Base-by-base conservation (phyloP, 2,888 invertebrate species). In the Agapetus fuscipes region DNA sequence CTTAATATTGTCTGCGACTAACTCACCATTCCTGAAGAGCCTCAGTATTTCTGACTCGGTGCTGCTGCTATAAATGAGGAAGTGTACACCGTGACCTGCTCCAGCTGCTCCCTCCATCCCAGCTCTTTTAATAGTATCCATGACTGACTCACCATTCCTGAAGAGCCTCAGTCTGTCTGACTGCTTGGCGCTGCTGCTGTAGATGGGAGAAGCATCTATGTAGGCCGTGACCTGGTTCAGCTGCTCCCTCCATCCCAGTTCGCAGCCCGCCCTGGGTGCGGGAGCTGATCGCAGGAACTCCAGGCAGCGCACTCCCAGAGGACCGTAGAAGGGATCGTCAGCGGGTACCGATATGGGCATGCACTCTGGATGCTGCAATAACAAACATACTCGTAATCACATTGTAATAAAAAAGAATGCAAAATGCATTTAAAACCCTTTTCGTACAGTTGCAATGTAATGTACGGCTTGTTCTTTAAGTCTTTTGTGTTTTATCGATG, bases 281-380 rank as follows among this genome's bases (percentile, higher is more conserved):
- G 89, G 82, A 0, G 84, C 83, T 7, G 87, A 87, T 1, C 90
- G 70, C 13, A 86, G 71, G 56, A 90, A 90, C 62, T 89, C 88
- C 55, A 90, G 62, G 53, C 90, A 90, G 1, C 75, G 69, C 2
- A 86, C 75, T 1, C 81, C 81, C 15, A 80, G 70, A 0, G 74
- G 74, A 0, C 78, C 74, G 52, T 83, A 74, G 64, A 86, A 85
- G 9, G 77, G 75, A 59, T 90, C 90, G 15, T 76, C 72, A 0
- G 64, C 54, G 0, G 82, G 78, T 0, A 89, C 83, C 35, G 75
- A 62, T 49, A 91, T 90, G 1, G 89, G 86, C 50, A 87, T 63
- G 58, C 90, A 91, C 54, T 87, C 85, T 0, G 90, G 89, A 61
- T 91, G 90, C 74, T 83, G 63, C 37, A n/a, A n/a, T n/a, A n/a